These are phyloP conservation scores for Agonopterix arenella DNA, from an alignment of 2,888 invertebrate genomes.

Conservation along the genomic window DNA sequence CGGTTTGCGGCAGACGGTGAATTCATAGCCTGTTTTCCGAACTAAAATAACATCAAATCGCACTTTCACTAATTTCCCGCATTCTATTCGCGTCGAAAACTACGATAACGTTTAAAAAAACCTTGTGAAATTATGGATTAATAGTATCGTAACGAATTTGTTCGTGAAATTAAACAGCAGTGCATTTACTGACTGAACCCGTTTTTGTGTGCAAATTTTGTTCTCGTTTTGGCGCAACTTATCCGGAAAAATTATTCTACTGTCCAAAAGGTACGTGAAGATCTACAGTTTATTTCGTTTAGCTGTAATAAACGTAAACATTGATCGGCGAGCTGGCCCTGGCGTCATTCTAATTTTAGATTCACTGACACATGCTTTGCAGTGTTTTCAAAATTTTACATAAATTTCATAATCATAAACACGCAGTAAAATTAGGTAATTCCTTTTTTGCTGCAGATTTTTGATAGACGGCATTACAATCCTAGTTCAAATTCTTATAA, in stretches of 20 bases:
- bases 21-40: conserved; percentile 22
- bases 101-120: conserved; percentile 9
- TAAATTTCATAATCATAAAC: too few species aligned
- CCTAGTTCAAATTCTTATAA: too few species aligned
- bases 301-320: not conserved
- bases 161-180: conserved; percentile 13
- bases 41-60: conserved; percentile 38
- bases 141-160: too few species aligned
- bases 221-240: conserved; percentile 40
- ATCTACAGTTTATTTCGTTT: not conserved
- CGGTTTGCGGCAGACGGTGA: conserved; percentile 46
- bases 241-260: conserved; percentile 25
- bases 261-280: conserved; percentile 42
- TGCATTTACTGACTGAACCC: conserved; percentile 45
- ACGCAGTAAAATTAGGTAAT: too few species aligned
- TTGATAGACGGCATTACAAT: too few species aligned
- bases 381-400: too few species aligned
- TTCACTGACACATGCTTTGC: conserved; percentile 5
- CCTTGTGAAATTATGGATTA: too few species aligned
- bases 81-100: conserved; percentile 31
- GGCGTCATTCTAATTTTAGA: conserved; percentile 45
- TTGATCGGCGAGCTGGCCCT: not conserved
- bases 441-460: too few species aligned
- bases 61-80: conserved; percentile 46
- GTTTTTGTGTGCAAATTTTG: conserved; percentile 45